A percentile compares a stretch with the other conserved stretches of the same genome.
These are phyloP conservation scores for Tamias sibiricus DNA, from an alignment of 2,113 vertebrate genomes.

Conservation along the genomic window DNA sequence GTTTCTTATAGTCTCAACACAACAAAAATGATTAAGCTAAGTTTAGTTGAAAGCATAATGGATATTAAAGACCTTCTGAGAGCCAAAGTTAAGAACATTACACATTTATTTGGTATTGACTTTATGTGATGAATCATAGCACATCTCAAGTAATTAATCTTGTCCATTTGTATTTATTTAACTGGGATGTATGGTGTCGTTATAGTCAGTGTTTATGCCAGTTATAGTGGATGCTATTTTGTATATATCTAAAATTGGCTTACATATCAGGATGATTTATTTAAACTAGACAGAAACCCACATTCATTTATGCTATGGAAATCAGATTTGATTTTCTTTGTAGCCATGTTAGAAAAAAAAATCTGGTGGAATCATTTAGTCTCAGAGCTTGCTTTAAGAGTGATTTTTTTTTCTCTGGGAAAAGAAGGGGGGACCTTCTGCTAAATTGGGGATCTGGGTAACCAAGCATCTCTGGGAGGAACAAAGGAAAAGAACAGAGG, in stretches of 20 bases:
- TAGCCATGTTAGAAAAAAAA: constrained; percentile 73
- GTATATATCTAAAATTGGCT: constrained; percentile 57
- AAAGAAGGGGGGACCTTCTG: constrained; percentile 72
- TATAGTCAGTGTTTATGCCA: constrained; percentile 72
- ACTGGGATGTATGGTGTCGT: constrained; percentile 67
- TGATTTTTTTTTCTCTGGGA: constrained; percentile 80
- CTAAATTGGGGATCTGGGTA: constrained; percentile 82
- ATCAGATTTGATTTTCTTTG: constrained; percentile 78
- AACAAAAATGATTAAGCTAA: constrained; percentile 81
- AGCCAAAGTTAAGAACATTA: constrained; percentile 80
- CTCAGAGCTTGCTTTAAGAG: constrained; percentile 64
- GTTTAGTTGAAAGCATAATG: constrained; percentile 83
- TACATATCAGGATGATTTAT: constrained; percentile 60
- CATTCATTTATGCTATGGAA: constrained; percentile 68
- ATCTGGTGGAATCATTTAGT: constrained; percentile 69
- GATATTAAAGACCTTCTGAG: constrained; percentile 82
- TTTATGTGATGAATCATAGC: constrained; percentile 81
- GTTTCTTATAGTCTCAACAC: constrained; percentile 73
- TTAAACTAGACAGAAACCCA: constrained; percentile 62
- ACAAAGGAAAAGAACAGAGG: constrained; percentile 90
- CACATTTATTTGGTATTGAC: constrained; percentile 76
- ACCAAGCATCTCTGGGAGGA: constrained; percentile 86
- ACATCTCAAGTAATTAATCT: constrained; percentile 82
- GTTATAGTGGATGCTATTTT: constrained; percentile 58
- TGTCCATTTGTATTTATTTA: constrained; percentile 79